phyloP scores from a whole-genome alignment of 2,113 vertebrate genomes.

The Pimephales promelas region DNA sequence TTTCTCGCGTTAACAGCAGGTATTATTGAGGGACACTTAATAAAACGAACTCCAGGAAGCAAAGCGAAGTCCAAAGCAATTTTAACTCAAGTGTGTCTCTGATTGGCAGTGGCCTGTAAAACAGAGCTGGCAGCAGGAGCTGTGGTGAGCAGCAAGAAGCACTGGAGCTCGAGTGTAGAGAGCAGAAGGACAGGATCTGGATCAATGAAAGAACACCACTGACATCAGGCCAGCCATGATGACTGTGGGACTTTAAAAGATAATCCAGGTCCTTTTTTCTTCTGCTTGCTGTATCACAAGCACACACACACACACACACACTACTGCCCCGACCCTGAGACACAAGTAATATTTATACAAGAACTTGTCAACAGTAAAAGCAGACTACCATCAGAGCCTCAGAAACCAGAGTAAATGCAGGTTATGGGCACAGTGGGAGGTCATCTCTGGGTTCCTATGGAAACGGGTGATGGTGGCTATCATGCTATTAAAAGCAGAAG shows the following conservation, averaged over 20 bases:
- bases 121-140: constrained; percentile 8
- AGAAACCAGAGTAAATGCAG: neutral
- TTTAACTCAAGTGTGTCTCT: constrained; percentile 20
- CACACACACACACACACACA: constrained; percentile 20
- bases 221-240: neutral
- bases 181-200: neutral
- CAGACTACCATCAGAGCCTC: neutral
- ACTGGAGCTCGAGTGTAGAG: neutral
- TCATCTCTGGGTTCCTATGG: constrained; percentile 27
- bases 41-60: constrained; percentile 3
- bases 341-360: neutral
- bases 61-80: neutral
- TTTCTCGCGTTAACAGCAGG: neutral
- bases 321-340: neutral
- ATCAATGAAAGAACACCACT: constrained; percentile 8
- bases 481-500: constrained; percentile 12
- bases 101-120: constrained; percentile 39
- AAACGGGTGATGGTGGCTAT: constrained; percentile 9
- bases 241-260: neutral
- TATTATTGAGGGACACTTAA: neutral
- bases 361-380: neutral
- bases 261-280: neutral
- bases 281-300: neutral
- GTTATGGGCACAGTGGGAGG: constrained; percentile 8
- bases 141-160: neutral